Percentiles rank a stretch among this genome's conserved stretches.
These are phyloP conservation scores for Hesperia comma DNA, from an alignment of 2,888 invertebrate genomes.

Conservation along the genomic window DNA sequence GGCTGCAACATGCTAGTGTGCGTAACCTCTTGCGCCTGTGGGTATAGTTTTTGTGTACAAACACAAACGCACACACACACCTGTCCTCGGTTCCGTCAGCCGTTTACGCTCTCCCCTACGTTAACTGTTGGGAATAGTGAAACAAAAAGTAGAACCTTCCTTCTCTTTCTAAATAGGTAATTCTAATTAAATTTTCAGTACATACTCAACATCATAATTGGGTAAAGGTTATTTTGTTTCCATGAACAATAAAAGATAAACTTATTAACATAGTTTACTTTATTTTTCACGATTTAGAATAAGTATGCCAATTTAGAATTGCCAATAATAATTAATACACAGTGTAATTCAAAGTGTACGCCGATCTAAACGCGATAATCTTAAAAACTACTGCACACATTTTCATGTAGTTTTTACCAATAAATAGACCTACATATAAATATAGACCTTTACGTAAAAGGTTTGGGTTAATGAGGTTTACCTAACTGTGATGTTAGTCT, in stretches of 20 bases:
- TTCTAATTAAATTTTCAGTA: constrained; percentile 8
- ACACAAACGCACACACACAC: constrained; percentile 45
- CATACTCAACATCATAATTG: background rate
- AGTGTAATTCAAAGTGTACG: too few species aligned
- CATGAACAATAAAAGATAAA: background rate
- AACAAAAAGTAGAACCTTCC: constrained; percentile 42
- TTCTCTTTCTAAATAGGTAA: constrained; percentile 17
- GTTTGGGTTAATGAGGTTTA: too few species aligned
- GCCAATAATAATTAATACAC: too few species aligned
- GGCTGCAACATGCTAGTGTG: constrained; percentile 52
- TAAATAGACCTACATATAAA: too few species aligned
- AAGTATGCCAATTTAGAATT: too few species aligned
- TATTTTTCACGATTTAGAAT: too few species aligned
- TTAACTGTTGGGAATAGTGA: constrained; percentile 44
- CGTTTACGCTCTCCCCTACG: constrained; percentile 49
- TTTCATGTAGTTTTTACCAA: too few species aligned
- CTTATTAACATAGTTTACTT: background rate
- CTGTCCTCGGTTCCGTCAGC: constrained; percentile 48
- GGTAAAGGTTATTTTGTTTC: background rate
- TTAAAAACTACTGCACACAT: too few species aligned
- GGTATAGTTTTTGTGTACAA: constrained; percentile 45
- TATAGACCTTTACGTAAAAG: too few species aligned
- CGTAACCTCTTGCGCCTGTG: constrained; percentile 43
- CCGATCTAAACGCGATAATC: too few species aligned
- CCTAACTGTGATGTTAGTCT: too few species aligned